Base-by-base conservation (phyloP, 2,888 invertebrate genomes). In the Chrysodeixis includens region DNA sequence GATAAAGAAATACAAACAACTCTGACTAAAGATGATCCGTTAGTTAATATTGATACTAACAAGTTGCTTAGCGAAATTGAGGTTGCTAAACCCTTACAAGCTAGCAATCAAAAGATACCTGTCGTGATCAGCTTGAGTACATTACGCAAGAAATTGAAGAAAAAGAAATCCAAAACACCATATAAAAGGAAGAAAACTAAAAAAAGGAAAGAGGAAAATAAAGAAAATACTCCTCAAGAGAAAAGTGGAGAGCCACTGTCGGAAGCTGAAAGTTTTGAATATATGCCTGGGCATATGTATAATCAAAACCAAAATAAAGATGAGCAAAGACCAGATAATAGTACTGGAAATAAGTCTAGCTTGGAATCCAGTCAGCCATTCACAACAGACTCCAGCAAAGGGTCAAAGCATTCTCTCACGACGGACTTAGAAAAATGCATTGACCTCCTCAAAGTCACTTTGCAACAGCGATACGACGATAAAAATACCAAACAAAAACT, bases 241-340 rank as follows among this genome's bases (percentile, higher is more conserved):
- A 90, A 88, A 86, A 91, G 83, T 81, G 90, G 84, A 72, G 91
- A 90, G 20, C 93, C 92, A 86, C 68, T 95, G 83, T 87, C 96
- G 72, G 95, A 96, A 82, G 96, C 96, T 35, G 96, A 96, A 80
- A 97, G 97, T 84, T 97, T 97, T 88, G 97, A 97, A 86, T 97
- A 97, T 83, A 92, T 96, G 90, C 95, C 95, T 57, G 95, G 95
- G 1, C 93, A 96, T 80, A 92, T 96, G 64, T 96, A 96, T 79
- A 95, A 96, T 78, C 95, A 96, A 79, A 95, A 93, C 63, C 89
- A 92, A 82, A 78, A 88, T 49, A 85, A 87, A 56, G 79, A 86
- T 71, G 79, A 86, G 52, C 70, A 79, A 46, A 84, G 71, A 71
- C 68, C 79, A 51, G 82, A 68, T 16, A 88, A 86, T 72, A 81